Conservation (phyloP, 2,113 vertebrate genomes). For the Callionymus lyra region DNA sequence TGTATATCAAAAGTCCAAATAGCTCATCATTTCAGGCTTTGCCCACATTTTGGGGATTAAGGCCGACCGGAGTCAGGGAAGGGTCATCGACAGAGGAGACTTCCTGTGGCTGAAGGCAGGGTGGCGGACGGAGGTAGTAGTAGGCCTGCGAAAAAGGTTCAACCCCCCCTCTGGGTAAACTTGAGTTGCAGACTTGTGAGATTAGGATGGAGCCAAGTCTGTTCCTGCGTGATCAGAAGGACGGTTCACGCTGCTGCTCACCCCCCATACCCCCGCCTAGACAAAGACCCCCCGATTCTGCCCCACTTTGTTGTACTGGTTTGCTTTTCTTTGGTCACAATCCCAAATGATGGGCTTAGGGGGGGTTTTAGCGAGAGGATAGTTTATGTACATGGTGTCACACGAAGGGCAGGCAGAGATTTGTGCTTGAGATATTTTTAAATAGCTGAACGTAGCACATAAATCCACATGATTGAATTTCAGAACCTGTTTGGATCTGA, state of each 20-base stretch:
- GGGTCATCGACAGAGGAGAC: constrained; percentile 41
- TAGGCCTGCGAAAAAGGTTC: constrained; percentile 33
- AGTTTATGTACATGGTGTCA: constrained; percentile 67
- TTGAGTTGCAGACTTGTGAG: constrained; percentile 54
- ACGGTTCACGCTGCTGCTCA: constrained; percentile 19
- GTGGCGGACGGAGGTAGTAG: constrained; percentile 29
- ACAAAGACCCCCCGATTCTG: constrained; percentile 10
- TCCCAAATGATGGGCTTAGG: constrained; percentile 40
- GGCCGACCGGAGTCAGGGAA: constrained; percentile 43
- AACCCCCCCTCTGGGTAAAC: constrained; percentile 54
- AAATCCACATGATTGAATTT: constrained; percentile 38
- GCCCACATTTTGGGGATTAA: constrained; percentile 54
- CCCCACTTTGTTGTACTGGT: constrained; percentile 30
- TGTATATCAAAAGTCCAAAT: constrained; percentile 32
- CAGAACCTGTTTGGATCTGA: constrained; percentile 28
- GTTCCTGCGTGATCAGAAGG: constrained; percentile 37
- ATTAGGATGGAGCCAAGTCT: constrained; percentile 63
- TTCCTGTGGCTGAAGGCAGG: constrained; percentile 21
- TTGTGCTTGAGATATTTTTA: constrained; percentile 32
- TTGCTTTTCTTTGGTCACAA: constrained; percentile 40
- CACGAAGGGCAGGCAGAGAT: constrained; percentile 58
- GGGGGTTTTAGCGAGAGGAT: constrained; percentile 45
- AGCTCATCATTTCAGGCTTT: constrained; percentile 61
- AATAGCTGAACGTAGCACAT: constrained; percentile 21
- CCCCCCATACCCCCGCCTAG: constrained; percentile 22